Conservation (phyloP, 64 coral and sea anemone genomes). For the Actinia tenebrosa region DNA sequence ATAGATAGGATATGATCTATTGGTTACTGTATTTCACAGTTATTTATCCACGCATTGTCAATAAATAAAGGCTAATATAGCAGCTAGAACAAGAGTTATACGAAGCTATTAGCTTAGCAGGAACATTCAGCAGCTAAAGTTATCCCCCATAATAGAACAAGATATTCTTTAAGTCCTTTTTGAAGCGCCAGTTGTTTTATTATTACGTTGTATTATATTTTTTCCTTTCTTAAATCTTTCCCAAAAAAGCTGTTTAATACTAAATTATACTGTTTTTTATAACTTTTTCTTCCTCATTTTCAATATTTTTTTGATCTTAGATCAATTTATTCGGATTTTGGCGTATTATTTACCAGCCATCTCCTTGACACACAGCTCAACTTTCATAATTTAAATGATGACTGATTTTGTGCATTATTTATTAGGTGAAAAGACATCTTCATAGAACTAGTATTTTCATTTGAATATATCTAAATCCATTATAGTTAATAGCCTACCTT, state of each 20-base stretch:
- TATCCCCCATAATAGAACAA: neutral
- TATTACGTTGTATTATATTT: neutral
- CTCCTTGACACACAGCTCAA: constrained; percentile 3
- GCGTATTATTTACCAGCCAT: neutral
- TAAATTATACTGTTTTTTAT: neutral
- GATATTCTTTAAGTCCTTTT: neutral
- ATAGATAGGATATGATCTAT: neutral
- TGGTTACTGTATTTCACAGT: neutral
- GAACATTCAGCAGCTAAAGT: neutral
- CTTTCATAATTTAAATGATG: neutral
- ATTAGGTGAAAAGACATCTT: no score
- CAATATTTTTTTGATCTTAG: neutral
- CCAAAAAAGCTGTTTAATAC: neutral
- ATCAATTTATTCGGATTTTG: neutral
- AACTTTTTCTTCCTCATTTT: neutral
- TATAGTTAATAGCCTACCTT: neutral
- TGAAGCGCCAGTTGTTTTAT: neutral
- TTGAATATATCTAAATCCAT: neutral
- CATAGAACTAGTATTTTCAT: no score
- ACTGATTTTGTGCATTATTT: neutral
- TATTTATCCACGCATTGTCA: neutral
- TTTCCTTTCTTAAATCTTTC: neutral
- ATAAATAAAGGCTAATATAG: neutral
- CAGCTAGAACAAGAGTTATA: neutral
- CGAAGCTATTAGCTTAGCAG: neutral